Conservation (phyloP, 2,888 invertebrate species). For the Sceliomorpha sp. region DNA sequence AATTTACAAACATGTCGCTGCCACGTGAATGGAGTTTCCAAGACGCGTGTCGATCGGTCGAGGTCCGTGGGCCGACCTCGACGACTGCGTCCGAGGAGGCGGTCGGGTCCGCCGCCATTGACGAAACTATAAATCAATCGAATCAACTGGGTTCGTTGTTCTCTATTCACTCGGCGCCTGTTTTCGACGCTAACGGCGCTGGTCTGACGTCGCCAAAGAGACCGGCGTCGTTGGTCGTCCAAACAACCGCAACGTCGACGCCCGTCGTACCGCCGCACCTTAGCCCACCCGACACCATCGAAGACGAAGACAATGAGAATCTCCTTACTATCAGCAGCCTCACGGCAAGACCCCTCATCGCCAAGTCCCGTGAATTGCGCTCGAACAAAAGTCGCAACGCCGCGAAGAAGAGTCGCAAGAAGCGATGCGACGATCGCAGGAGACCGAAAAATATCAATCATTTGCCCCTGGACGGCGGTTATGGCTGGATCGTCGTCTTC, state of each 20-base stretch:
- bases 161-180: constrained; percentile 86
- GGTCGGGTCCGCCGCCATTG: constrained; percentile 70
- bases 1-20: constrained; percentile 82
- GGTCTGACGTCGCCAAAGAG: constrained; percentile 70
- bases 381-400: constrained; percentile 68
- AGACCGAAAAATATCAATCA: constrained; percentile 65
- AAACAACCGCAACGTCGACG: constrained; percentile 77
- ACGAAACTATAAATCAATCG: constrained; percentile 79
- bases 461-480: constrained; percentile 86
- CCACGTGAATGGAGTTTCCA: constrained; percentile 84
- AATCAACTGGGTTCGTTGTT: constrained; percentile 84
- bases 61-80: constrained; percentile 60
- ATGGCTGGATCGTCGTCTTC: constrained; percentile 89
- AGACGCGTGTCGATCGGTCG: constrained; percentile 80
- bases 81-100: constrained; percentile 73
- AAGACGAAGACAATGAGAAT: constrained; percentile 87
- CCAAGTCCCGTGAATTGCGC: constrained; percentile 85
- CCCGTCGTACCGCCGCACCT: constrained; percentile 79
- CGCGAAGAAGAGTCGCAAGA: constrained; percentile 55
- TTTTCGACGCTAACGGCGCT: constrained; percentile 73
- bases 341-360: constrained; percentile 86
- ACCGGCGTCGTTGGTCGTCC: constrained; percentile 81
- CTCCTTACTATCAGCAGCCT: constrained; percentile 87
- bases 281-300: constrained; percentile 80
- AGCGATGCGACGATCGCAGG: constrained; percentile 52